Percentiles rank a stretch among this genome's conserved stretches.
These are phyloP conservation scores for Euura saliciscinereae DNA, from an alignment of 1,140 invertebrate species.

Conservation along the genomic window DNA sequence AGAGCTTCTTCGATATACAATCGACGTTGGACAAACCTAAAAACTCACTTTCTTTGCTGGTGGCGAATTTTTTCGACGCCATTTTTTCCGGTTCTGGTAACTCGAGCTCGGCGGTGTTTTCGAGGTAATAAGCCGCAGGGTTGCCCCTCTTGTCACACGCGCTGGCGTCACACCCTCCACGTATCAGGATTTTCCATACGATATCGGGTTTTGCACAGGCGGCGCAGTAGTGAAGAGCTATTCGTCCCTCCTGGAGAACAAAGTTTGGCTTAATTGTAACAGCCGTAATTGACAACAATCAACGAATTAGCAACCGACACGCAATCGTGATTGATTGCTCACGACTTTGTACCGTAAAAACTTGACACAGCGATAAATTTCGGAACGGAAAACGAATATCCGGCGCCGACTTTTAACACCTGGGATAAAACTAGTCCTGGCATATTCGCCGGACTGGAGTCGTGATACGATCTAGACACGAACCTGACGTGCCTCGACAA, in stretches of 20 bases:
- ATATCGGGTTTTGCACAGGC: constrained; percentile 68
- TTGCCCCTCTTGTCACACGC: constrained; percentile 70
- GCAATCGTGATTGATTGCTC: no score
- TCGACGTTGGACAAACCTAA: no score
- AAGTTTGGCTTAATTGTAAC: not conserved
- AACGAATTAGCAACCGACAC: no score
- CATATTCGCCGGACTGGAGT: not conserved
- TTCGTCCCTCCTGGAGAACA: constrained; percentile 70
- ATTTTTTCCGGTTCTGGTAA: constrained; percentile 62
- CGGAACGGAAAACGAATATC: constrained; percentile 8
- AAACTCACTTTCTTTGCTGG: constrained; percentile 54
- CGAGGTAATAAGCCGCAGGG: constrained; percentile 74
- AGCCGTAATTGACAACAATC: no score
- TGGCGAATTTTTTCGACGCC: constrained; percentile 45
- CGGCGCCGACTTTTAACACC: not conserved
- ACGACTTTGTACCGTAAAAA: not conserved
- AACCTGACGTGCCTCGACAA: not conserved
- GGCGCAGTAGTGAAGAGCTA: constrained; percentile 81
- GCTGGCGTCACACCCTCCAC: constrained; percentile 71
- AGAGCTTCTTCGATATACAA: no score
- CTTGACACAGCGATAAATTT: not conserved
- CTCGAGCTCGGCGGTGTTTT: constrained; percentile 64
- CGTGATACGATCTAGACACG: not conserved
- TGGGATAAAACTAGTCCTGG: not conserved
- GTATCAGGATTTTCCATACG: constrained; percentile 69